Percentiles rank a stretch among this genome's conserved stretches.
Evolutionary conservation across 1,140 invertebrate species (phyloP).

Genomic region (Drosophila subobscura): DNA sequence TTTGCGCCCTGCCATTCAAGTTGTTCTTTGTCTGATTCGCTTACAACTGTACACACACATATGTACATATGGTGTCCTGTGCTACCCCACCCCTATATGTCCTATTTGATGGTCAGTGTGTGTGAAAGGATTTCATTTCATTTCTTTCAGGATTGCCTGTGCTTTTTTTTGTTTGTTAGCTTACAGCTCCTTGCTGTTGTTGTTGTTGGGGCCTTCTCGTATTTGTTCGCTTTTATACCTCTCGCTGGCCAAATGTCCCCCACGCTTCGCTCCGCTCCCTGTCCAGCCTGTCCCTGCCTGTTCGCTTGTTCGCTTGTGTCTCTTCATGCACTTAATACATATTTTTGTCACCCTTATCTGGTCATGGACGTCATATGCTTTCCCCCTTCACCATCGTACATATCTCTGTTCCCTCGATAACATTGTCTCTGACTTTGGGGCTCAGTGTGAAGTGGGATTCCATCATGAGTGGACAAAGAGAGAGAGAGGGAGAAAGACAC

Average conservation of each 20-base stretch:
- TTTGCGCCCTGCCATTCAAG: neutral
- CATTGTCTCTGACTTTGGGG: constrained; percentile 62
- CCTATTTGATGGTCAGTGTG: constrained; percentile 34
- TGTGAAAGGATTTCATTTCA: constrained; percentile 76
- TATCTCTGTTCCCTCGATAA: constrained; percentile 35
- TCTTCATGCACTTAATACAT: constrained; percentile 74
- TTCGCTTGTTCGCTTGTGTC: constrained; percentile 28
- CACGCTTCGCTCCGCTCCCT: constrained; percentile 1
- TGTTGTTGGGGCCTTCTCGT: constrained; percentile 24
- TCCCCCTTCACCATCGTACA: constrained; percentile 23
- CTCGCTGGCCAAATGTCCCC: constrained; percentile 51
- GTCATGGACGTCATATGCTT: constrained; percentile 66
- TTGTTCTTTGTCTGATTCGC: constrained; percentile 39
- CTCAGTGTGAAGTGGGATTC: constrained; percentile 45
- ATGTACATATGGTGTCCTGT: constrained; percentile 6
- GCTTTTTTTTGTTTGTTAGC: constrained; percentile 9
- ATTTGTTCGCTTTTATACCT: constrained; percentile 73
- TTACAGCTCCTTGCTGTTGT: constrained; percentile 17
- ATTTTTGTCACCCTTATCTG: constrained; percentile 81
- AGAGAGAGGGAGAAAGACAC: constrained; percentile 3
- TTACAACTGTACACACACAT: constrained; percentile 19
- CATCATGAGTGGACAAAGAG: constrained; percentile 30
- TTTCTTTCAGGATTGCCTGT: constrained; percentile 55
- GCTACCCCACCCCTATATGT: neutral
- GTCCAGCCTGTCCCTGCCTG: constrained; percentile 4